Base-by-base conservation (phyloP, 1,140 invertebrate genomes). In the Hyposmocoma kahamanoa region DNA sequence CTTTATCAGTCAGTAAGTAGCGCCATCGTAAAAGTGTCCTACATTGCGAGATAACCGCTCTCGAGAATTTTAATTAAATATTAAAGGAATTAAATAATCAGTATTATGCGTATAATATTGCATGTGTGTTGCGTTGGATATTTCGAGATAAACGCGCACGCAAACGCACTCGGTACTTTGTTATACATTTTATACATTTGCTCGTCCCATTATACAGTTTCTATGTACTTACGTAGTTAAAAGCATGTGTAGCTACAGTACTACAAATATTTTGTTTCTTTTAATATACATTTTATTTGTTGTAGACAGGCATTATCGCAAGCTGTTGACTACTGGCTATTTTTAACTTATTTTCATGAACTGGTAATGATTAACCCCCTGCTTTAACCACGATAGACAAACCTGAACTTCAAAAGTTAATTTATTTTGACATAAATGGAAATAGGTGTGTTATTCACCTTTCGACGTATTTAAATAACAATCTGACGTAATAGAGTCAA, bases 51-150 rank as follows among this genome's bases (percentile, higher is more conserved):
- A 83, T 83, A 84, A 84, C 76, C 70, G 74, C 67, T 80, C 74
- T 72, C 70, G 79, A 74, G 78, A 82, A 84, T 82, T 82, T 84
- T 81, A 84, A 82, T 84, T 84, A 83, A 84, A 84, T 84, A 83
- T 83, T 83, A 84, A 82, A 78, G 52, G 78, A 84, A 83, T 83
- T 76, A 78, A 83, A 84, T 83, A 80, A 83, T 84, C 82, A 83
- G 79, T 85, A 83, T 85, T 85, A 85, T 78, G 78, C 62, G 60
- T 82, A 81, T 81, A 74, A 75, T 79, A 78, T 72, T 72, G 75
- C 72, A 71, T 78, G 70, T 68, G 71, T 82, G 75, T 70, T 65
- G 62, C 62, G 64, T 71, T 60, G 50, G 80, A 81, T 79, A 65
- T 59, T 50, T 41, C 54, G 47, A 71, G 71, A 84, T 81, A 78